Evolutionary conservation across 1,140 invertebrate genomes (phyloP).

Genomic region (Metaphire vulgaris): DNA sequence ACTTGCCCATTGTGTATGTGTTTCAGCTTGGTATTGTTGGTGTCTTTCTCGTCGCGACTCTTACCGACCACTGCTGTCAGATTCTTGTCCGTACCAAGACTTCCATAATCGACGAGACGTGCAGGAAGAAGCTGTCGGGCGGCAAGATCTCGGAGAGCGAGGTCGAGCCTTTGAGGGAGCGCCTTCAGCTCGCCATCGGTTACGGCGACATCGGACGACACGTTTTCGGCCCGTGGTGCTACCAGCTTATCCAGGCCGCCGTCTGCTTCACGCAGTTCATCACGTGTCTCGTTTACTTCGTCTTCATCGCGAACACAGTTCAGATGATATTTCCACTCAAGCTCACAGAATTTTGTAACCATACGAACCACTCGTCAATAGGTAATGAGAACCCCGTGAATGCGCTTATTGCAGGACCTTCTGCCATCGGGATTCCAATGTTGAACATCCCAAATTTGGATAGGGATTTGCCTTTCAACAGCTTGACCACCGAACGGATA

Average conservation of each 20-base stretch:
- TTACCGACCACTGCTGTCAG: slow-evolving; percentile 48
- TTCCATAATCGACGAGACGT: slow-evolving; percentile 35
- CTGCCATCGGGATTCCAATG: neutral
- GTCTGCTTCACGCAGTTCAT: slow-evolving; percentile 44
- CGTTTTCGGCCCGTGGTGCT: slow-evolving; percentile 37
- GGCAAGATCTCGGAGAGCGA: slow-evolving; percentile 3
- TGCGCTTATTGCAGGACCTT: too few relatives aligned
- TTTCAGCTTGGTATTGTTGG: slow-evolving; percentile 42
- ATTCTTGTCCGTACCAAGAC: slow-evolving; percentile 48
- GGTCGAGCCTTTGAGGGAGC: slow-evolving; percentile 18
- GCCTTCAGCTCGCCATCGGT: slow-evolving; percentile 35
- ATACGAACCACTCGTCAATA: neutral
- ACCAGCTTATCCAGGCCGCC: slow-evolving; percentile 9
- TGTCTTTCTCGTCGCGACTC: slow-evolving; percentile 38
- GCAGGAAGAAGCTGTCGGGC: slow-evolving; percentile 19
- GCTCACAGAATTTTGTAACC: neutral
- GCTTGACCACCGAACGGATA: neutral
- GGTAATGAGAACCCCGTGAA: too few relatives aligned
- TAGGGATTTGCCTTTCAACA: neutral
- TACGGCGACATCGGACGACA: slow-evolving; percentile 45
- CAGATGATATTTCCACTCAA: neutral
- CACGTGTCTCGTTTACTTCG: slow-evolving; percentile 46
- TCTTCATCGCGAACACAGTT: slow-evolving; percentile 38
- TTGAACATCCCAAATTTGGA: neutral
- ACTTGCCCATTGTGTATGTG: too few relatives aligned